Evolutionary conservation across 1,140 invertebrate species (phyloP).

Genomic region (Ephestia elutella): DNA sequence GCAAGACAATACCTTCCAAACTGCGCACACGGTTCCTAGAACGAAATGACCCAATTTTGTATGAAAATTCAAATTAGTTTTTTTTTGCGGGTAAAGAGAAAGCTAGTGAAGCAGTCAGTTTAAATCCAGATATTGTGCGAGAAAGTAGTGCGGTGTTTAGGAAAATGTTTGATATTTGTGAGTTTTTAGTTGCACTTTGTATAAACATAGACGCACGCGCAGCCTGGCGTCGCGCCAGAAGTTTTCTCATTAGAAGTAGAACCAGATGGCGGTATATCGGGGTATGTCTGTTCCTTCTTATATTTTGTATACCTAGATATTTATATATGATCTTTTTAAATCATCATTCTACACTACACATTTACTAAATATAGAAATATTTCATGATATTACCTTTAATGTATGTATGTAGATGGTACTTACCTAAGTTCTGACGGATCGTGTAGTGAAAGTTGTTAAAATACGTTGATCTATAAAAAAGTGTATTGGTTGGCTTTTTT

Average conservation of each 20-base stretch:
- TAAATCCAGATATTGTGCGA: conserved; percentile 43
- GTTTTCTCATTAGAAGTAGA: conserved; percentile 24
- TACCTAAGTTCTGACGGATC: too few relatives aligned
- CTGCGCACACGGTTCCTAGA: conserved; percentile 44
- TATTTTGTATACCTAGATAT: neutral
- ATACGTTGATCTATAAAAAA: too few relatives aligned
- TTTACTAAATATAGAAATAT: too few relatives aligned
- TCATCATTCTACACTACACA: neutral
- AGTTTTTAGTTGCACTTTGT: conserved; percentile 34
- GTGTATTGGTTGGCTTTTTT: too few relatives aligned
- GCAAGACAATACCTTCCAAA: conserved; percentile 16
- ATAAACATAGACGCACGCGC: conserved; percentile 32
- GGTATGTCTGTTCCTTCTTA: conserved; percentile 12
- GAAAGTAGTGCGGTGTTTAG: conserved; percentile 48
- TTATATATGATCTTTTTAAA: neutral
- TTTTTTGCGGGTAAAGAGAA: conserved; percentile 67
- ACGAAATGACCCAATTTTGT: conserved; percentile 56
- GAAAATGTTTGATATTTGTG: conserved; percentile 23
- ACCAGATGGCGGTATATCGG: conserved; percentile 34
- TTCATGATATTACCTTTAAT: too few relatives aligned
- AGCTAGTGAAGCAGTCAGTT: conserved; percentile 48
- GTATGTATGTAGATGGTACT: too few relatives aligned
- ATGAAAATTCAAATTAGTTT: conserved; percentile 71
- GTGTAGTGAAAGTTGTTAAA: too few relatives aligned
- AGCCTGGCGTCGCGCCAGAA: conserved; percentile 37